phyloP scores from a whole-genome alignment of 2,113 vertebrate genomes.

The Elephas maximus region DNA sequence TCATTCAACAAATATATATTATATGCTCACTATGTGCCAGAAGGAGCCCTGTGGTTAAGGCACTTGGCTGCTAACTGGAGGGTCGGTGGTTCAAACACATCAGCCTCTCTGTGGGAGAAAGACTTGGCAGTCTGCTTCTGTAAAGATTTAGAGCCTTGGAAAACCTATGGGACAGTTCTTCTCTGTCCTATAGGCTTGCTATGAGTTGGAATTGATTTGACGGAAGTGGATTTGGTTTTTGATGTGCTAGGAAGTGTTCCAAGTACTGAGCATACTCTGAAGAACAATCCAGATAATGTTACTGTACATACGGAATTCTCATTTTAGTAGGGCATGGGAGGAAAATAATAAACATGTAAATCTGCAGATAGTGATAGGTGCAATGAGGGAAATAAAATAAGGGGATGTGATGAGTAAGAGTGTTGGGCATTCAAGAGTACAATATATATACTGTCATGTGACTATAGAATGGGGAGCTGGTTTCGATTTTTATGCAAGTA shows the following conservation, averaged over 20 bases:
- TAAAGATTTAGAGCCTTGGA: too few species aligned
- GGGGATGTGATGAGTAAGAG: not conserved
- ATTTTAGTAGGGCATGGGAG: not conserved
- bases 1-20: constrained; percentile 14
- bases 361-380: not conserved
- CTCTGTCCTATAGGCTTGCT: too few species aligned
- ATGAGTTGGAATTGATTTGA: too few species aligned
- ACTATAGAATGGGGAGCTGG: not conserved
- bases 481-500: not conserved
- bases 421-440: not conserved
- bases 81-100: too few species aligned
- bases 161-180: too few species aligned
- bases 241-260: not conserved
- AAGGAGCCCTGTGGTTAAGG: too few species aligned
- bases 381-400: not conserved
- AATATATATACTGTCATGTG: not conserved
- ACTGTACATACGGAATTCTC: not conserved
- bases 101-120: too few species aligned
- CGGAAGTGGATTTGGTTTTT: too few species aligned
- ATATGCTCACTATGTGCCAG: not conserved
- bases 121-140: too few species aligned
- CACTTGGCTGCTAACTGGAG: too few species aligned
- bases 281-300: not conserved
- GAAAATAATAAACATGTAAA: not conserved
- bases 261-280: not conserved